Base-by-base conservation (phyloP, 64 coral and sea anemone species). In the Montipora efflorescens region DNA sequence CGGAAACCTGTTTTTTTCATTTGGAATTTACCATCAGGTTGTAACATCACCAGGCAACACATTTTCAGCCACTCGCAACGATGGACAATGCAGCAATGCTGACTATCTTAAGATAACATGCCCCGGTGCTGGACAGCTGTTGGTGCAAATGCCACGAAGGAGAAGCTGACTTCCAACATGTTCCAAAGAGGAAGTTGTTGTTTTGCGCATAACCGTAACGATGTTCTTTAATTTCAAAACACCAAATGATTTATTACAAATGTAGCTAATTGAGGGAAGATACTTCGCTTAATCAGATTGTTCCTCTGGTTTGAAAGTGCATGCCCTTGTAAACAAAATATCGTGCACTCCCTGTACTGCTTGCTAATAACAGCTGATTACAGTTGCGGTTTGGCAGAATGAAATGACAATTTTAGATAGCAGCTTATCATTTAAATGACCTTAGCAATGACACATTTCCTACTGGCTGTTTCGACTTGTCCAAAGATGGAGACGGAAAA, bases 291-390 rank as follows among this genome's bases (percentile, higher is more conserved):
- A 86, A 86, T 86, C 82, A 66, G 82, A 72, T 72, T 86, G 45
- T 71, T 72, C 10, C 82, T 49, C 47, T 48, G 20, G 66, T 86
- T 81, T 68, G 18, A 3, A 84, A 84, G 81, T 84, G 81, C 57
- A 67, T 43, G 44, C 67, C 66, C 82, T 71, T 86, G 82, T 86
- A 86, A 86, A 86, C 82, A 86, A 86, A 67, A 68, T 25, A 70
- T 86, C 45, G 82, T 47, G 50, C 67, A 58, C 61, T 68, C 44
- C 7, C 61, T 44, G 21, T 67, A 18, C 14, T 67, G 59, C 7
- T n/a, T 47, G 28, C 12, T 67, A 67, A 36, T 36, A 46, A 45
- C 22, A 7, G 25, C 28, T 12, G 23, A 21, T 84, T 43, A 45
- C 47, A 47, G 64, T 58, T 67, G 81, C 45, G 23, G 61, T 84